Evolutionary conservation across 2,113 vertebrate species (phyloP).

Genomic region (Calyptomena viridis): DNA sequence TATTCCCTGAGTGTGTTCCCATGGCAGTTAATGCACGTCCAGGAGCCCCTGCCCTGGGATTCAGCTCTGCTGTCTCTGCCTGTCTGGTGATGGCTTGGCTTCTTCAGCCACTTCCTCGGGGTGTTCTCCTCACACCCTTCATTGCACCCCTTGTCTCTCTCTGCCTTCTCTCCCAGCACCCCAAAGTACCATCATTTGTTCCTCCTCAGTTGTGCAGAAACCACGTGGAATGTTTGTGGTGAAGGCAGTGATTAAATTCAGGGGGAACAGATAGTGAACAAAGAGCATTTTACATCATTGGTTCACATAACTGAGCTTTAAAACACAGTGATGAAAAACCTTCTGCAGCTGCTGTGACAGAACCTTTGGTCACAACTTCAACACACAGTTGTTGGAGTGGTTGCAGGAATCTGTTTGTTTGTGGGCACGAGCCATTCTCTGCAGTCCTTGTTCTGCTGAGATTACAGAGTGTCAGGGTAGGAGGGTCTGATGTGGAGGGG

Average conservation of each 20-base stretch:
- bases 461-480: background rate
- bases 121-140: background rate
- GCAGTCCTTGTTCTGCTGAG: background rate
- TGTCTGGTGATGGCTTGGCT: background rate
- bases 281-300: background rate
- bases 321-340: background rate
- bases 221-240: fast-evolving
- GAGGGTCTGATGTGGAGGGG: background rate
- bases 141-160: background rate
- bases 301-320: background rate
- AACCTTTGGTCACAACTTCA: background rate
- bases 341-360: background rate
- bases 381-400: background rate
- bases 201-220: background rate
- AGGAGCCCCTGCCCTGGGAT: background rate
- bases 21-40: conserved; percentile 72
- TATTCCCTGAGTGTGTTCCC: conserved; percentile 80
- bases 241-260: background rate
- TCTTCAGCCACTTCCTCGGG: background rate
- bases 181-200: background rate
- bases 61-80: background rate
- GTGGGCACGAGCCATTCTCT: background rate
- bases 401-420: background rate
- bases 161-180: background rate
- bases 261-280: background rate